Evolutionary conservation across 2,888 invertebrate genomes (phyloP).

Genomic region (Saturnia japonica): DNA sequence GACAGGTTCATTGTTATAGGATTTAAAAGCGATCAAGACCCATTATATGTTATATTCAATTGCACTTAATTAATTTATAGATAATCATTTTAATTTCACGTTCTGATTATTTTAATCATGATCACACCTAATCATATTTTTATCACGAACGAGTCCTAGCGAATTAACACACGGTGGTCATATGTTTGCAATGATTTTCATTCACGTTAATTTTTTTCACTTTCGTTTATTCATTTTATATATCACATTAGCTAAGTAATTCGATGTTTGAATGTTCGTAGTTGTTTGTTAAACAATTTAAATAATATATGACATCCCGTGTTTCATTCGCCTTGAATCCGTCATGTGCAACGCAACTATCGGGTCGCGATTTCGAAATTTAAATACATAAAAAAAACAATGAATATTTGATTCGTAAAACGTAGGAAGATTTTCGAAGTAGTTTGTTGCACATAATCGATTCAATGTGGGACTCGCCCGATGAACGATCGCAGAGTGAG

Average conservation of each 20-base stretch:
- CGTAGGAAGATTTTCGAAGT: constrained; percentile 82
- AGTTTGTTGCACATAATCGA: constrained; percentile 84
- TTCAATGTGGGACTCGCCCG: constrained; percentile 83
- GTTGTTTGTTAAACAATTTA: constrained; percentile 74
- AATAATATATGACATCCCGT: constrained; percentile 83
- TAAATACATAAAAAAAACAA: constrained; percentile 50
- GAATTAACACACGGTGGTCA: constrained; percentile 82
- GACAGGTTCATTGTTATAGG: background rate
- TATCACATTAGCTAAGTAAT: constrained; percentile 68
- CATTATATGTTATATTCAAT: constrained; percentile 16
- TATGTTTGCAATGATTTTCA: constrained; percentile 76
- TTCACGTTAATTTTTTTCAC: constrained; percentile 73
- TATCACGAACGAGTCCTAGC: constrained; percentile 71
- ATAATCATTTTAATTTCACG: constrained; percentile 32
- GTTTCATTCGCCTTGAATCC: constrained; percentile 83
- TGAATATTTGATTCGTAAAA: constrained; percentile 57
- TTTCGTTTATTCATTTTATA: constrained; percentile 67
- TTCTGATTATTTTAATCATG: constrained; percentile 46
- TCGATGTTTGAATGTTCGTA: constrained; percentile 79
- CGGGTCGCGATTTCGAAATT: constrained; percentile 62
- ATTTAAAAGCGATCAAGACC: constrained; percentile 19
- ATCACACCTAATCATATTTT: constrained; percentile 46
- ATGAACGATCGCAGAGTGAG: constrained; percentile 82
- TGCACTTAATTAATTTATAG: constrained; percentile 17
- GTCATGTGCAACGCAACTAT: constrained; percentile 79